Conservation (phyloP, 92 coral and sea anemone species). For the Virgularia gustaviana region DNA sequence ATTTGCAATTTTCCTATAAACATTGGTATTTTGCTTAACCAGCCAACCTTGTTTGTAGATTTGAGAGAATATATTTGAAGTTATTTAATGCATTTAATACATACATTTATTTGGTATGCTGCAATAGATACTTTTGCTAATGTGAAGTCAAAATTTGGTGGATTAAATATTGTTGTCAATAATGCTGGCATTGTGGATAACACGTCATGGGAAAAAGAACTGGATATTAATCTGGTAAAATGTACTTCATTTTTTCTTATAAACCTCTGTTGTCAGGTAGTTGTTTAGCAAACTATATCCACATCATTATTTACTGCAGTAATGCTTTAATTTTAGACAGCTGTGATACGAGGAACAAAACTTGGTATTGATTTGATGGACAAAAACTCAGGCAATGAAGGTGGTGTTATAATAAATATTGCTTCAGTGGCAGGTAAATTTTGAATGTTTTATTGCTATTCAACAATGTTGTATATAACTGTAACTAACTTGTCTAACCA, state of each 20-base stretch:
- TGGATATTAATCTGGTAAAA: slow-evolving; percentile 20
- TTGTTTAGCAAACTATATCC: too few relatives aligned
- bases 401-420: slow-evolving; percentile 13
- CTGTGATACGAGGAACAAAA: slow-evolving; percentile 26
- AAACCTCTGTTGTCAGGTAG: too few relatives aligned
- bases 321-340: background rate
- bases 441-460: background rate
- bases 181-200: background rate
- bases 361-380: slow-evolving; percentile 41
- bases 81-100: background rate
- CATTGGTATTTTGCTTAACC: background rate
- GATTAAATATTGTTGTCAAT: slow-evolving; percentile 18
- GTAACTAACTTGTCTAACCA: background rate
- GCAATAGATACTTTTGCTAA: slow-evolving; percentile 3
- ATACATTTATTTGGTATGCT: background rate
- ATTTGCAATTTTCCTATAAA: background rate
- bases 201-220: background rate
- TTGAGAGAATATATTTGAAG: background rate
- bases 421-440: slow-evolving; percentile 20
- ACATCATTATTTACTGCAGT: background rate
- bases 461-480: background rate
- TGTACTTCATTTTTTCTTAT: too few relatives aligned
- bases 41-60: background rate
- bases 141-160: slow-evolving; percentile 11
- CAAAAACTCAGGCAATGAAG: slow-evolving; percentile 17